Base-by-base conservation (phyloP, 2,797 vertebrate genomes). In the Synaphobranchus kaupii region DNA sequence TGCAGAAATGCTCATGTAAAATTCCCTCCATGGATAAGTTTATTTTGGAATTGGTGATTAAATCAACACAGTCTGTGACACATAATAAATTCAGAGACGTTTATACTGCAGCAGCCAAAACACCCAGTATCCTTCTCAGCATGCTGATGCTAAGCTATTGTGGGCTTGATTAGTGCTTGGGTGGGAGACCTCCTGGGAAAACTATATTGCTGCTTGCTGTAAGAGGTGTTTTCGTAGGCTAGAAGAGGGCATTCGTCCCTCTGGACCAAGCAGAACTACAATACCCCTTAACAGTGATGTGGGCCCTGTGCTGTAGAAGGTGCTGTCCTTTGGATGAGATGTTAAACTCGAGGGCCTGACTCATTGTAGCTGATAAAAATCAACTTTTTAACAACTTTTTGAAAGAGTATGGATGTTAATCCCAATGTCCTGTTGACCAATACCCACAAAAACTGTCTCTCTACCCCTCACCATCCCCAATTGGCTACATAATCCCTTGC, bases 171-270 rank as follows among this genome's bases (percentile, higher is more conserved):
- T 68, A 28, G n/a, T 68, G n/a, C 63, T 68, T 68, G 25, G 5
- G n/a, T 68, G 63, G n/a, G 63, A 68, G 63, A 68, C 63, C 63
- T 68, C n/a, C n/a, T 68, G 63, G 39, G n/a, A 28, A n/a, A 68
- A n/a, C 25, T 68, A 68, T 25, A 68, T 68, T 68, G 25, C 63
- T 68, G 63, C n/a, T 25, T 68, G 63, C n/a, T 68, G 9, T n/a
- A n/a, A n/a, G 63, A 68, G 63, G 63, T n/a, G n/a, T 7, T 28
- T 7, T 28, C 2, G 25, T 68, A 68, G 1, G 63, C 7, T 28
- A 28, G 63, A 68, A 68, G 63, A 0, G 22, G 20, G 60, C 22
- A 68, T 8, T 28, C 4, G 22, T 15, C 6, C 34, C 34, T 39
- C 13, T 39, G 63, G n/a, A 68, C 6, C 15, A 68, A 68, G 63